Percentiles rank a stretch among this genome's conserved stretches.
These are phyloP conservation scores for Anabacerthia variegaticeps DNA, from an alignment of 2,797 vertebrate species.

Conservation along the genomic window DNA sequence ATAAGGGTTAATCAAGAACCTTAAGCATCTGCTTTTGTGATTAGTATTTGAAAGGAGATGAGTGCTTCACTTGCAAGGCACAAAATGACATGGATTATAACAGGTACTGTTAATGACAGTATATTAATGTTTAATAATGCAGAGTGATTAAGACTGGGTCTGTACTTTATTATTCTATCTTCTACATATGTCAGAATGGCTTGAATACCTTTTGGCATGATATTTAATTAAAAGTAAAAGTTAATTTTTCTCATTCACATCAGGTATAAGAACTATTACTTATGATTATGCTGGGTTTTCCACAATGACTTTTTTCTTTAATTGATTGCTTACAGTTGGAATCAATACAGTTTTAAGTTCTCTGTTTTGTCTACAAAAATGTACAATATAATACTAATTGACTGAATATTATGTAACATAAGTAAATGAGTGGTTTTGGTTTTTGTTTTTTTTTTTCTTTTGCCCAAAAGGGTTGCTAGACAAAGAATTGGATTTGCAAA, in stretches of 20 bases:
- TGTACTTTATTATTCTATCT: constrained; percentile 85
- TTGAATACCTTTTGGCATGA: constrained; percentile 76
- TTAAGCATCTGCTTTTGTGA: constrained; percentile 68
- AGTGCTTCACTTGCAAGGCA: constrained; percentile 74
- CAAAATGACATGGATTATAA: constrained; percentile 82
- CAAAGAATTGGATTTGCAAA: background rate
- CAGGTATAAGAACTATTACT: constrained; percentile 53
- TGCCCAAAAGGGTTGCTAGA: background rate
- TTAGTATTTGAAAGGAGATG: constrained; percentile 77
- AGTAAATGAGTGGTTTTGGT: background rate
- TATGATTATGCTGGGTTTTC: constrained; percentile 65
- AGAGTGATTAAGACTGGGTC: constrained; percentile 83
- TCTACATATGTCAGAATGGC: constrained; percentile 77
- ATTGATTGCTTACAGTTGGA: constrained; percentile 47
- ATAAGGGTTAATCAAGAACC: constrained; percentile 71
- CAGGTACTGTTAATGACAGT: constrained; percentile 83
- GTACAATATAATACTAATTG: background rate
- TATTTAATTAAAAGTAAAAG: constrained; percentile 79
- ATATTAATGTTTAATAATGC: constrained; percentile 82
- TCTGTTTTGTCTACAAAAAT: constrained; percentile 10
- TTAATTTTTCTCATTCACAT: constrained; percentile 74
- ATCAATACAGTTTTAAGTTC: constrained; percentile 1
- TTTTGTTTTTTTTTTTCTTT: background rate
- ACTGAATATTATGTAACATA: background rate
- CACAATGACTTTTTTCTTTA: constrained; percentile 50